Percentiles rank a stretch among this genome's conserved stretches.
These are phyloP conservation scores for Benthosema pterotum DNA, from an alignment of 2,797 vertebrate species.

Conservation along the genomic window DNA sequence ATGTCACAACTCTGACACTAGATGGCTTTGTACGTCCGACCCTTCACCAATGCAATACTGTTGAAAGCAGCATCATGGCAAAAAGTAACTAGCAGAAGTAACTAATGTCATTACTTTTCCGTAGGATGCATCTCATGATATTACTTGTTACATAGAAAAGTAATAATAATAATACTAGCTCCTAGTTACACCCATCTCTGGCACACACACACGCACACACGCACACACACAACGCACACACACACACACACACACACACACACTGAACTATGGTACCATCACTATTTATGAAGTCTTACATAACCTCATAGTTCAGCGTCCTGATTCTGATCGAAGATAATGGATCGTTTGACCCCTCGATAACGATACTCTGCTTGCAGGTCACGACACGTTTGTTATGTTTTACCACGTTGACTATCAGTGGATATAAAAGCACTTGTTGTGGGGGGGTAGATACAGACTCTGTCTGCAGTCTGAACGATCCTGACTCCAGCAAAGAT, in stretches of 20 bases:
- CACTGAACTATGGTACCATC: constrained; percentile 44
- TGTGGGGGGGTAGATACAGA: neutral
- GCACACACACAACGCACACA: constrained; percentile 7
- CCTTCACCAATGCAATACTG: too few relatives aligned
- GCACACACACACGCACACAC: too few relatives aligned
- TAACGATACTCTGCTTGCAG: constrained; percentile 24
- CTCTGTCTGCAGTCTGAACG: constrained; percentile 29
- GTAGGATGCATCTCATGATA: too few relatives aligned
- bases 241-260: constrained; percentile 6
- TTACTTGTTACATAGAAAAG: too few relatives aligned
- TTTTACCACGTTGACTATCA: constrained; percentile 51
- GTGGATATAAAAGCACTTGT: constrained; percentile 67
- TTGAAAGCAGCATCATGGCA: too few relatives aligned
- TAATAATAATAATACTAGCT: too few relatives aligned
- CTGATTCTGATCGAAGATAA: constrained; percentile 32
- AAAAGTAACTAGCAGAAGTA: too few relatives aligned
- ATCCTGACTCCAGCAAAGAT: too few relatives aligned
- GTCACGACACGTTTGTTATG: constrained; percentile 53
- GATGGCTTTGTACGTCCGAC: too few relatives aligned
- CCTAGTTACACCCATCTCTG: too few relatives aligned
- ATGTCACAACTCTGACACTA: too few relatives aligned
- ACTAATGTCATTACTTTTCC: too few relatives aligned
- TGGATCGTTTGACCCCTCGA: constrained; percentile 40
- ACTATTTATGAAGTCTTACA: constrained; percentile 14
- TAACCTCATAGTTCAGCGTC: constrained; percentile 28